Evolutionary conservation across 2,113 vertebrate genomes (phyloP).

Genomic region (Cyprinodon tularosa): DNA sequence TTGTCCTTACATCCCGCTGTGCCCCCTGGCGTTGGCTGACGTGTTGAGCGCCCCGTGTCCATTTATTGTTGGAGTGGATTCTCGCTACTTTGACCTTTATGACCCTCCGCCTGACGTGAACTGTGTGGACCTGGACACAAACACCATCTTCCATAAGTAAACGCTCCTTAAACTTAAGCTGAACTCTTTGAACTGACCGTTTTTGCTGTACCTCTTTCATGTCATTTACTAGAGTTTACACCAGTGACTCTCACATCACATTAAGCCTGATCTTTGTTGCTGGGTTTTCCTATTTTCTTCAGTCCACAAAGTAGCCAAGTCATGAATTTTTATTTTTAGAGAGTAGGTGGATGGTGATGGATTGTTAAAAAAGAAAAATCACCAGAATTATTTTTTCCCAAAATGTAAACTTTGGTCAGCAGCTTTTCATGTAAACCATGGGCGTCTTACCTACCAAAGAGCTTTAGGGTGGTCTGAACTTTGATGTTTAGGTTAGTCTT

Average conservation of each 20-base stretch:
- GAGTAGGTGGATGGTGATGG: constrained; percentile 1
- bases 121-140: constrained; percentile 98
- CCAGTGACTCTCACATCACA: not conserved
- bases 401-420: constrained; percentile 13
- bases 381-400: constrained; percentile 27
- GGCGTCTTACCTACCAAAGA: constrained; percentile 26
- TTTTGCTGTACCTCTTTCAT: not conserved
- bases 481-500: constrained; percentile 11
- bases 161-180: not conserved
- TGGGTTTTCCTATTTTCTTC: constrained; percentile 2
- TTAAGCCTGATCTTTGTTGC: not conserved
- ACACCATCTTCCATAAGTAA: constrained; percentile 96
- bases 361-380: not conserved
- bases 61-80: constrained; percentile 97
- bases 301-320: constrained; percentile 28
- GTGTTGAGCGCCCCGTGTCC: constrained; percentile 96
- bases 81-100: constrained; percentile 97
- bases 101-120: constrained; percentile 96
- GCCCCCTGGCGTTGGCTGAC: constrained; percentile 94
- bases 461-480: constrained; percentile 35
- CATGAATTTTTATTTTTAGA: constrained; percentile 45
- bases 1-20: constrained; percentile 96
- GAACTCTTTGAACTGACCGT: not conserved
- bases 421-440: constrained; percentile 28
- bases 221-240: not conserved